phyloP scores from a whole-genome alignment of 2,888 invertebrate species.

The Choristoneura rosaceana region DNA sequence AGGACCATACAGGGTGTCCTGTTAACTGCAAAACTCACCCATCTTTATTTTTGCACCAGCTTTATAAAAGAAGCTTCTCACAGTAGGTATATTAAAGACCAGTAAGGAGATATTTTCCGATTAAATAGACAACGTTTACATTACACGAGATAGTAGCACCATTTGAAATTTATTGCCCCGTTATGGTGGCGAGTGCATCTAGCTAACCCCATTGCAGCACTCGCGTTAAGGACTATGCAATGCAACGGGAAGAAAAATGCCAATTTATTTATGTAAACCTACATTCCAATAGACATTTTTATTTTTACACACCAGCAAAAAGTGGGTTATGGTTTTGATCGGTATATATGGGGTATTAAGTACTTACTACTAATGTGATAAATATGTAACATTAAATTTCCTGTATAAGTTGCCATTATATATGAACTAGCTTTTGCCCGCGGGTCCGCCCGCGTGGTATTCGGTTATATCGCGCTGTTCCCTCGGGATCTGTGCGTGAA shows the following conservation, averaged over 20 bases:
- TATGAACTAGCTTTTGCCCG: no score
- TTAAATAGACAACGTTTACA: slow-evolving; percentile 74
- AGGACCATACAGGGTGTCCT: not conserved
- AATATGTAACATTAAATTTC: no score
- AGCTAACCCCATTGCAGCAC: slow-evolving; percentile 49
- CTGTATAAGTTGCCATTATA: no score
- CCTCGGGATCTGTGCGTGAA: no score
- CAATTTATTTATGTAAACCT: not conserved
- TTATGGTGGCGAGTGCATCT: slow-evolving; percentile 75
- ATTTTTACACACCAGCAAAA: not conserved
- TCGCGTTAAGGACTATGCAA: slow-evolving; percentile 51
- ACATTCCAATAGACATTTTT: not conserved
- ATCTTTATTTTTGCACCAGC: slow-evolving; percentile 14
- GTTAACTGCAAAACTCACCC: slow-evolving; percentile 12
- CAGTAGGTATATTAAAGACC: slow-evolving; percentile 36
- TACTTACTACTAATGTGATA: no score
- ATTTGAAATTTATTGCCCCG: slow-evolving; percentile 76
- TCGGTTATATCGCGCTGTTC: no score
- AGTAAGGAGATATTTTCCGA: slow-evolving; percentile 67
- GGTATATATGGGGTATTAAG: no score
- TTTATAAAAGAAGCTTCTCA: slow-evolving; percentile 35
- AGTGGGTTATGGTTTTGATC: no score
- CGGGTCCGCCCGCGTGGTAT: no score
- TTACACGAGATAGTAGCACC: slow-evolving; percentile 72
- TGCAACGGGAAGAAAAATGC: slow-evolving; percentile 4